phyloP scores from a whole-genome alignment of 1,140 invertebrate species.

The Hormaphis cornu region DNA sequence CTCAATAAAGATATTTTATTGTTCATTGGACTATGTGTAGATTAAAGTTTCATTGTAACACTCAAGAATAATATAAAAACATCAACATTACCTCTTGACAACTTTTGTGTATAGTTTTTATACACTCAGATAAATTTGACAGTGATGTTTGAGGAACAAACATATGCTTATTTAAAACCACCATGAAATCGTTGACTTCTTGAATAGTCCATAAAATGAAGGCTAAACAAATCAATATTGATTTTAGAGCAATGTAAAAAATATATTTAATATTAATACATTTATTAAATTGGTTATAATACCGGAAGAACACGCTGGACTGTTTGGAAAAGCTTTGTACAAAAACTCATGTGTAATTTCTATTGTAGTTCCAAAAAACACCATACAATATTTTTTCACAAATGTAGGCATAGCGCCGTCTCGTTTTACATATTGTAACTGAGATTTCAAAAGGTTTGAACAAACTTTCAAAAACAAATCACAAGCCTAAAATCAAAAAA shows the following conservation, averaged over 20 bases:
- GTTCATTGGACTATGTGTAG: neutral
- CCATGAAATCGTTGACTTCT: constrained; percentile 73
- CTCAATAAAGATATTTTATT: neutral
- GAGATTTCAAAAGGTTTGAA: constrained; percentile 69
- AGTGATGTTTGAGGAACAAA: constrained; percentile 82
- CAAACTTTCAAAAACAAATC: constrained; percentile 78
- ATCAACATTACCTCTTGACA: constrained; percentile 53
- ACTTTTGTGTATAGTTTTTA: constrained; percentile 63
- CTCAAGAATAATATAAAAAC: neutral
- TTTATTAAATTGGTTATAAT: constrained; percentile 18
- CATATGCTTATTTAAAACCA: constrained; percentile 76
- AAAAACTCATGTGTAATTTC: constrained; percentile 78
- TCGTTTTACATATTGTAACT: constrained; percentile 73
- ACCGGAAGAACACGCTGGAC: constrained; percentile 57
- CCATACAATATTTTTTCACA: constrained; percentile 63
- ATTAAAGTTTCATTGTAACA: neutral
- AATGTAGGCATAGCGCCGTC: constrained; percentile 80
- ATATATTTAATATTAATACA: neutral
- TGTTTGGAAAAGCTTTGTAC: constrained; percentile 64
- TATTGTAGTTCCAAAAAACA: constrained; percentile 79
- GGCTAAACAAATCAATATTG: constrained; percentile 47
- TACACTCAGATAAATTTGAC: constrained; percentile 75
- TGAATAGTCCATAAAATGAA: constrained; percentile 84
- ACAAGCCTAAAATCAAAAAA: constrained; percentile 52
- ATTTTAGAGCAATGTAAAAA: neutral